Evolutionary conservation across 2,113 vertebrate species (phyloP), one percentile per base, ranked within the genome.

Genomic region (Grantiella picta): DNA sequence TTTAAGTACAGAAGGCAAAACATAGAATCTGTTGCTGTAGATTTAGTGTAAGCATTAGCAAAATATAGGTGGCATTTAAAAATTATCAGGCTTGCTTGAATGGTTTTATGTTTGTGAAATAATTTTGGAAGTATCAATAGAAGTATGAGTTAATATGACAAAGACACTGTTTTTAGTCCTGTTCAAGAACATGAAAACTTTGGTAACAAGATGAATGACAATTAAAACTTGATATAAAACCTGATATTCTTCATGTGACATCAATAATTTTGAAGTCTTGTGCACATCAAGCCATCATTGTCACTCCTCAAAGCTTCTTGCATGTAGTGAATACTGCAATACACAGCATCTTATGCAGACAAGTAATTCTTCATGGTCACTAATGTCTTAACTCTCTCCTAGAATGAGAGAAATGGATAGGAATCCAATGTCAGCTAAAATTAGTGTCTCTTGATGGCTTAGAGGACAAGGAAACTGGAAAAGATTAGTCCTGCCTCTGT

Each of bases 301-400:
- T 88, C 73, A 88, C 72, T 76, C 35, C 44, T 92, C 44, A 35
- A 89, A 90, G 17, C 75, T 96, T 92, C 80, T 64, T 90, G 47
- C 44, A 65, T 42, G n/a, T 61, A 78, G 12, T 31, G 15, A 73
- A 88, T 70, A 44, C 65, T 71, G 44, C 73, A 94, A 35, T 88
- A 88, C 52, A 71, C 35, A 83, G 59, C 35, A 47, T 73, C 35
- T 27, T 70, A 44, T 21, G 33, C 50, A 89, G 82, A 75, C 50
- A 77, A 80, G 59, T 38, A 91, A 94, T 92, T 88, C 82, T 91
- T 96, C 75, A 88, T 53, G 45, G 66, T 91, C 82, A 81, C 59
- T 76, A 59, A 38, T 54, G 54, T 70, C 84, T 89, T 87, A 80
- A 92, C 12, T 42, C 15, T 53, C 12, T 66, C 9, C 54, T 25